Percentiles rank a stretch among this genome's conserved stretches.
phyloP scores from a whole-genome alignment of 2,888 invertebrate genomes.

The Ichneumoninae sp. region DNA sequence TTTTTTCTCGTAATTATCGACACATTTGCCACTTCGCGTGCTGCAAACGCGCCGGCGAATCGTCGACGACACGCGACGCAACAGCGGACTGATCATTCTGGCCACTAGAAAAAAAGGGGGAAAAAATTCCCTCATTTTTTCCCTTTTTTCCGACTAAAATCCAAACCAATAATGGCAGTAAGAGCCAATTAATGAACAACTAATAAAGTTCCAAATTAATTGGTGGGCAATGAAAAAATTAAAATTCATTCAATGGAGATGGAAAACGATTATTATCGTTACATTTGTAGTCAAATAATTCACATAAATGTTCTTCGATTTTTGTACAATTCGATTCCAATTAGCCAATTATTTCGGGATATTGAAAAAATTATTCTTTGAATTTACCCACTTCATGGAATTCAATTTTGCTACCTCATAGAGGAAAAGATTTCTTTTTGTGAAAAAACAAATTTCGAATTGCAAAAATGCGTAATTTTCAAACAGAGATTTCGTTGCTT shows the following conservation, averaged over 20 bases:
- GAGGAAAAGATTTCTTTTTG: too few species aligned
- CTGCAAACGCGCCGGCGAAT: background rate
- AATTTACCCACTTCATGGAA: background rate
- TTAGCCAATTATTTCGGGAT: background rate
- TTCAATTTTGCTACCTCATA: background rate
- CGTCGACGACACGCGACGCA: background rate
- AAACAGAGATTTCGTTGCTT: too few species aligned
- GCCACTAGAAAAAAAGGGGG: background rate
- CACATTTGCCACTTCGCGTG: conserved; percentile 2
- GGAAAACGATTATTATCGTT: too few species aligned
- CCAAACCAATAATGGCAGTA: background rate
- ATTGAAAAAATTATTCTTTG: background rate
- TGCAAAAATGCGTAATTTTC: too few species aligned
- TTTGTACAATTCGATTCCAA: background rate
- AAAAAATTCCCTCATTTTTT: background rate
- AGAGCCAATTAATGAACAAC: background rate
- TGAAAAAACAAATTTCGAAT: too few species aligned
- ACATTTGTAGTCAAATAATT: background rate
- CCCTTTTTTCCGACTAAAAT: background rate
- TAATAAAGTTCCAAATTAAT: background rate
- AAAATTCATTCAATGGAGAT: too few species aligned
- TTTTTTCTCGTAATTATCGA: conserved; percentile 15
- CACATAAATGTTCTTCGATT: background rate
- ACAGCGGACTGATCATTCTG: background rate
- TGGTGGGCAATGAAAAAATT: background rate